These are phyloP conservation scores for Sebastes hubbsi DNA, from an alignment of 2,797 vertebrate species.

Conservation along the genomic window DNA sequence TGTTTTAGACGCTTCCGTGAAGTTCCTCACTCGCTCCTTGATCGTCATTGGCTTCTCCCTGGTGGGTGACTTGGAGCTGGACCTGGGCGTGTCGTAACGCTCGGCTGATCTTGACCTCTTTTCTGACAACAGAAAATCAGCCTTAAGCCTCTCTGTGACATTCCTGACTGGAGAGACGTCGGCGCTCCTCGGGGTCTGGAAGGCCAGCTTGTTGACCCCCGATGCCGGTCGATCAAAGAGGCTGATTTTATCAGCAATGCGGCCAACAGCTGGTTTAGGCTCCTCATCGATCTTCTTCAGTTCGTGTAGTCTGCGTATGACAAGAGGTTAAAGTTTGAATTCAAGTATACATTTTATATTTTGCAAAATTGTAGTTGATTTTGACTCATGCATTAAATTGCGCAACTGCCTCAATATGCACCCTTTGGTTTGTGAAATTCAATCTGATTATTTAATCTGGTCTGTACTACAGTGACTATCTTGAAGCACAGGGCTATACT, in stretches of 20 bases:
- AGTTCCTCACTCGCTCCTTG: conserved; percentile 61
- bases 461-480: not conserved
- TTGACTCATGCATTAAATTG: not conserved
- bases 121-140: conserved; percentile 38
- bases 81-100: not conserved
- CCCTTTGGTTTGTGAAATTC: not conserved
- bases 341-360: not conserved
- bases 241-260: conserved; percentile 90
- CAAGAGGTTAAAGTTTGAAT: conserved; percentile 9
- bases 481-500: conserved; percentile 7
- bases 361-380: not conserved
- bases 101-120: conserved; percentile 66
- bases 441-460: not conserved
- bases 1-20: conserved; percentile 7
- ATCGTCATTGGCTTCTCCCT: conserved; percentile 46
- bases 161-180: conserved; percentile 78
- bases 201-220: conserved; percentile 58
- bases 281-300: conserved; percentile 46
- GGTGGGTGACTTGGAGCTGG: conserved; percentile 44
- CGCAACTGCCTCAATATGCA: not conserved
- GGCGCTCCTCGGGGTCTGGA: conserved; percentile 73
- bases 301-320: conserved; percentile 55
- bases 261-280: conserved; percentile 60
- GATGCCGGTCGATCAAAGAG: conserved; percentile 85
- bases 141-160: conserved; percentile 79